Conservation (phyloP, 1,140 invertebrate genomes). For the Dendroctonus ponderosae region DNA sequence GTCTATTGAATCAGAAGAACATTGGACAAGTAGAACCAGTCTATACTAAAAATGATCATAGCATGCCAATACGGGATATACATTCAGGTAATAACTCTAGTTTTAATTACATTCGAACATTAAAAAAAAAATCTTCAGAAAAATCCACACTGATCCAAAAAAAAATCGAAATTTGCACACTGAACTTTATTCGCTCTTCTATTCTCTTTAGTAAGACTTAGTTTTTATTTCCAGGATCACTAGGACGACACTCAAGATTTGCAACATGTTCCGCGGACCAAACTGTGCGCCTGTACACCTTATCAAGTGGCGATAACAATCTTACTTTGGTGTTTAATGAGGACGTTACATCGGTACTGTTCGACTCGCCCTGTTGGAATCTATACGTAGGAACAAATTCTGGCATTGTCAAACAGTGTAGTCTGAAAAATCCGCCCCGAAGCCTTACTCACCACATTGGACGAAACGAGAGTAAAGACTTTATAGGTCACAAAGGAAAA, state of each 20-base stretch:
- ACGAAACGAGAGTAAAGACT: constrained; percentile 51
- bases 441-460: constrained; percentile 64
- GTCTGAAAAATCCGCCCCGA: constrained; percentile 64
- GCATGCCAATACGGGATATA: constrained; percentile 73
- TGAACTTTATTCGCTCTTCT: no score
- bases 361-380: constrained; percentile 68
- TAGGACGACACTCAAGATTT: constrained; percentile 64
- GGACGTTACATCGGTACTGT: constrained; percentile 66
- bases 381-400: constrained; percentile 71
- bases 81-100: constrained; percentile 55
- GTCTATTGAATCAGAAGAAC: constrained; percentile 53
- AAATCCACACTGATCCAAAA: no score
- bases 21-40: constrained; percentile 61
- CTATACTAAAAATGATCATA: constrained; percentile 72
- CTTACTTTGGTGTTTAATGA: constrained; percentile 72
- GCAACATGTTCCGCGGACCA: constrained; percentile 77
- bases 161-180: no score
- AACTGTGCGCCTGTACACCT: constrained; percentile 78
- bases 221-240: constrained; percentile 27
- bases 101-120: background rate
- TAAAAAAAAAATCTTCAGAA: no score
- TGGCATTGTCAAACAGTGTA: constrained; percentile 69
- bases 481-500: constrained; percentile 64
- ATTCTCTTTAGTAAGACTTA: background rate
- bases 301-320: constrained; percentile 65